Conservation (phyloP, 2,797 vertebrate genomes). For the Sebastes flavidus region DNA sequence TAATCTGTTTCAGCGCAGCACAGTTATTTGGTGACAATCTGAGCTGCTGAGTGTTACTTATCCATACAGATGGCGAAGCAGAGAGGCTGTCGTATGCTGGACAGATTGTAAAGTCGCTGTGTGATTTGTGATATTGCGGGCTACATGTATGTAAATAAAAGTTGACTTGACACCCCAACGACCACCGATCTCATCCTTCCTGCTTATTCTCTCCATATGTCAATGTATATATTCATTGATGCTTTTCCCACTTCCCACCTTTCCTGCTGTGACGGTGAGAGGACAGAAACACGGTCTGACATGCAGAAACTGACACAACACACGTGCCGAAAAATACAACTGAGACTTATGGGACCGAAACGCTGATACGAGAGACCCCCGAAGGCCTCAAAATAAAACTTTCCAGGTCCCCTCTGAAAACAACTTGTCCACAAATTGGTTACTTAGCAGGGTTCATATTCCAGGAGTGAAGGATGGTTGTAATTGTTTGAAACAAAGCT, state of each 20-base stretch:
- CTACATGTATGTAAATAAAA: not conserved
- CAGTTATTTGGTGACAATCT: not conserved
- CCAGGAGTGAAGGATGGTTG: not conserved
- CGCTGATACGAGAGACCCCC: too few species aligned
- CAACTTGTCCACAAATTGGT: conserved; percentile 15
- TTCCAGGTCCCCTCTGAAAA: not conserved
- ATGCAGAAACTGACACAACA: not conserved
- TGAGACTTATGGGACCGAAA: not conserved
- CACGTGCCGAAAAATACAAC: not conserved
- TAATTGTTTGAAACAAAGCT: conserved; percentile 43
- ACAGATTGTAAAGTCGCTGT: not conserved
- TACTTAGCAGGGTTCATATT: conserved; percentile 2
- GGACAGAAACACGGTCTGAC: not conserved
- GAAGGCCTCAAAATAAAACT: not conserved
- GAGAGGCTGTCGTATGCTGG: not conserved
- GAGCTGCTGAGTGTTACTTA: not conserved
- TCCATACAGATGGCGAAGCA: not conserved
- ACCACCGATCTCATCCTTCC: not conserved
- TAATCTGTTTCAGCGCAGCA: not conserved
- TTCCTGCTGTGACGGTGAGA: not conserved
- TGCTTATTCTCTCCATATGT: not conserved
- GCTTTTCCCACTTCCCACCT: not conserved
- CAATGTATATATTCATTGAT: conserved; percentile 7
- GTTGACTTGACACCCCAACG: not conserved
- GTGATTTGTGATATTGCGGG: not conserved